A percentile compares a stretch with the other conserved stretches of the same genome.
Conservation (phyloP, 2,113 vertebrate species). For the Atlantisia rogersi region DNA sequence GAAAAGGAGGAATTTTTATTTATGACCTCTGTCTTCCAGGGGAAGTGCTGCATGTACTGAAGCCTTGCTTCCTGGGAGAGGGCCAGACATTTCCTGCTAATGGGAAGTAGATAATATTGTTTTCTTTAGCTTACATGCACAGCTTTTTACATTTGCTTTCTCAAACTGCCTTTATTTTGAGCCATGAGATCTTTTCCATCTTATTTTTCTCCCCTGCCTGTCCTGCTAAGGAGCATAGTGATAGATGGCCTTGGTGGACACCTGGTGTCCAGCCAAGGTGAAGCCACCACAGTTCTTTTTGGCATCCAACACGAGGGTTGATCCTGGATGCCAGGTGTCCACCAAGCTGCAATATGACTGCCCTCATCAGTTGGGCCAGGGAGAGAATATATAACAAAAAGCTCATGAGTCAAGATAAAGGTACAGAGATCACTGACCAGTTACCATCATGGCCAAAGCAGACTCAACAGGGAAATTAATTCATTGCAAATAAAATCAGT, state of each 20-base stretch:
- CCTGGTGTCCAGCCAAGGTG: not conserved
- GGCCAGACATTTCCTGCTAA: too few species aligned
- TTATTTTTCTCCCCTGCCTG: not conserved
- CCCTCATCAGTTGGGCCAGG: not conserved
- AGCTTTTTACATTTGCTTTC: not conserved
- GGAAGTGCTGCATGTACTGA: accelerated
- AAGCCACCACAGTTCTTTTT: not conserved
- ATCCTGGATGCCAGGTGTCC: not conserved
- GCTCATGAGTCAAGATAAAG: not conserved
- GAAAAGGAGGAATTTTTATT: too few species aligned
- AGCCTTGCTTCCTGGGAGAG: not conserved
- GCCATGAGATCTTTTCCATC: not conserved
- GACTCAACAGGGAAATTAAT: not conserved
- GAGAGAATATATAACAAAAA: not conserved
- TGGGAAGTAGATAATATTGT: not conserved
- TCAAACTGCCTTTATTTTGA: not conserved
- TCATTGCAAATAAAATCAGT: not conserved
- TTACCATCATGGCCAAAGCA: not conserved
- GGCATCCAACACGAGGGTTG: not conserved
- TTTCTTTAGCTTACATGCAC: accelerated
- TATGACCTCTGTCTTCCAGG: not conserved
- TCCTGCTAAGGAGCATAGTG: not conserved
- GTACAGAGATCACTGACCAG: not conserved
- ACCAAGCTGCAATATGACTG: not conserved
- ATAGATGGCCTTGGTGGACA: too few species aligned